A percentile compares a stretch with the other conserved stretches of the same genome.
Conservation (phyloP, 2,113 vertebrate genomes). For the Muscicapa adusta region DNA sequence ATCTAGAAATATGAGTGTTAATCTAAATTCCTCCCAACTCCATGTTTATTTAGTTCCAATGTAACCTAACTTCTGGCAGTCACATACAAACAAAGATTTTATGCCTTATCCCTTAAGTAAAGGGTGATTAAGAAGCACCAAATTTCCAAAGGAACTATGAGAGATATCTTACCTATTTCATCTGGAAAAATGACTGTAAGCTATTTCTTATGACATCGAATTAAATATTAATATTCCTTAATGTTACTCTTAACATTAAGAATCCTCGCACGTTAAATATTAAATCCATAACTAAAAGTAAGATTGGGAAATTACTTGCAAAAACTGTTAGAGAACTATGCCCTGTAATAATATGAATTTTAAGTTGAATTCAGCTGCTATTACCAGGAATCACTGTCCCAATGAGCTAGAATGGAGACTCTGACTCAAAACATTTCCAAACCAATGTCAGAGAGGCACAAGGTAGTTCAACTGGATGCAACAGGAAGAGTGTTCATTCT, state of each 20-base stretch:
- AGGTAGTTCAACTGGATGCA: not conserved
- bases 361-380: not conserved
- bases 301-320: not conserved
- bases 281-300: not conserved
- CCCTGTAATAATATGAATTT: not conserved
- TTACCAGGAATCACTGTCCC: not conserved
- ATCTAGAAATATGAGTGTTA: not conserved
- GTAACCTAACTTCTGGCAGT: not conserved
- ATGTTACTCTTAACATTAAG: slow-evolving; percentile 15
- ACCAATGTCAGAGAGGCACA: not conserved
- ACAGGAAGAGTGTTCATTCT: not conserved
- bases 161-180: not conserved
- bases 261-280: not conserved
- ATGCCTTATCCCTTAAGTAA: not conserved
- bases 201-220: not conserved
- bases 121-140: not conserved
- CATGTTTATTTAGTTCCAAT: not conserved
- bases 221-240: slow-evolving; percentile 19
- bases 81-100: not conserved
- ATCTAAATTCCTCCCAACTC: not conserved
- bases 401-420: not conserved
- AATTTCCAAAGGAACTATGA: not conserved
- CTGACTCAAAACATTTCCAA: not conserved
- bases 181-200: not conserved
- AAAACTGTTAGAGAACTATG: not conserved